Conservation (phyloP, 2,113 vertebrate genomes). For the Hippocampus comes region DNA sequence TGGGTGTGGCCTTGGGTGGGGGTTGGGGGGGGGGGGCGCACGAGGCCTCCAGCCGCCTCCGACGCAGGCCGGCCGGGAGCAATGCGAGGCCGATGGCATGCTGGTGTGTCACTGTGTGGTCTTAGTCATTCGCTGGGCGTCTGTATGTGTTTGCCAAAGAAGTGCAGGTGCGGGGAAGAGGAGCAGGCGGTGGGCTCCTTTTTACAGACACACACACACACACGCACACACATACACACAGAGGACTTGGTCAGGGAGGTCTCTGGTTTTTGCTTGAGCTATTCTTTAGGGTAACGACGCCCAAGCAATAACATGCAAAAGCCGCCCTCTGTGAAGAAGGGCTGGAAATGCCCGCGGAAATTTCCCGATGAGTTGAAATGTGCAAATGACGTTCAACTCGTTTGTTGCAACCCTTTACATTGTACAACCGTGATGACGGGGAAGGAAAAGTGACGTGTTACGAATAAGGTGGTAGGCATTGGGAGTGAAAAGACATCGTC, state of each 20-base stretch:
- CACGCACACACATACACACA: slow-evolving; percentile 7
- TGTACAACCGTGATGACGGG: no score
- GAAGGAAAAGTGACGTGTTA: no score
- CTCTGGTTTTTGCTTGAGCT: slow-evolving; percentile 43
- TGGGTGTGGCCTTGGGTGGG: background rate
- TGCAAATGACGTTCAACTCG: no score
- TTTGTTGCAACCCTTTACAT: no score
- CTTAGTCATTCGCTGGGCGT: slow-evolving; percentile 76
- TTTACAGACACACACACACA: background rate
- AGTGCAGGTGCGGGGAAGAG: slow-evolving; percentile 6
- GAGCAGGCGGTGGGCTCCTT: background rate
- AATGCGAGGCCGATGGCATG: slow-evolving; percentile 83
- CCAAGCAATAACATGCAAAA: background rate
- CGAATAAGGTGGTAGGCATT: no score
- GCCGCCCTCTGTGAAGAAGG: background rate
- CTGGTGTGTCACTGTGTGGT: slow-evolving; percentile 97
- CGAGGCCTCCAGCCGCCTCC: slow-evolving; percentile 54
- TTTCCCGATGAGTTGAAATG: no score
- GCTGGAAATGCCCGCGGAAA: background rate
- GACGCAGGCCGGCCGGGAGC: slow-evolving; percentile 51
- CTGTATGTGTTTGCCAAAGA: slow-evolving; percentile 12
- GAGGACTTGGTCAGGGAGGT: slow-evolving; percentile 1
- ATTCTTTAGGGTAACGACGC: slow-evolving; percentile 23
- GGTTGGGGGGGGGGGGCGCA: background rate
- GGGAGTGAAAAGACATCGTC: no score